phyloP scores from a whole-genome alignment of 2,113 vertebrate genomes.

The Egretta garzetta region DNA sequence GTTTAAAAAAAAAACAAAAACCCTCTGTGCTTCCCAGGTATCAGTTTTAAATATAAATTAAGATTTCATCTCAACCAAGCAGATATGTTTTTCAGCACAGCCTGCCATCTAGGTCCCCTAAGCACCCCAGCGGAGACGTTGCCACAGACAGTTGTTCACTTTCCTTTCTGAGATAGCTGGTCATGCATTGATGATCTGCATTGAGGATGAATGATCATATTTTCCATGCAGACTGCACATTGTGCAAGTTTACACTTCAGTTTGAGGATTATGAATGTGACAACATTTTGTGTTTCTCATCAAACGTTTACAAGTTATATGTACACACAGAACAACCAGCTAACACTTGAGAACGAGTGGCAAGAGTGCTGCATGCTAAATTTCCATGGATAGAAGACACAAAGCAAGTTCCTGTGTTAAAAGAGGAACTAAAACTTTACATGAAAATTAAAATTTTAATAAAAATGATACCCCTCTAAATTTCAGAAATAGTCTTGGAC shows the following conservation, averaged over 20 bases:
- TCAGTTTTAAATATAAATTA: neutral
- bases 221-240: neutral
- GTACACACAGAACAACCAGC: neutral
- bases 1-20: neutral
- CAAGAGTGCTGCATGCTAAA: neutral
- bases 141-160: neutral
- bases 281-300: neutral
- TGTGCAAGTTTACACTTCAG: neutral
- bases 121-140: too few relatives aligned
- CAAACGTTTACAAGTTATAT: neutral
- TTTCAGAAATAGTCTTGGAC: neutral
- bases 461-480: neutral
- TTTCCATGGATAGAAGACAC: neutral
- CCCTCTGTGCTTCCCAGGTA: neutral
- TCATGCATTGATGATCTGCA: neutral
- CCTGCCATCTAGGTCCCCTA: neutral
- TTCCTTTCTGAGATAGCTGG: neutral
- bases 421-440: neutral
- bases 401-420: neutral
- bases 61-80: neutral
- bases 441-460: neutral
- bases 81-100: neutral
- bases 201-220: neutral
- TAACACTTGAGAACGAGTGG: neutral
- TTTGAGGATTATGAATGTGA: neutral